These are phyloP conservation scores for Eriosoma lanigerum DNA, from an alignment of 1,140 invertebrate species.

Conservation along the genomic window DNA sequence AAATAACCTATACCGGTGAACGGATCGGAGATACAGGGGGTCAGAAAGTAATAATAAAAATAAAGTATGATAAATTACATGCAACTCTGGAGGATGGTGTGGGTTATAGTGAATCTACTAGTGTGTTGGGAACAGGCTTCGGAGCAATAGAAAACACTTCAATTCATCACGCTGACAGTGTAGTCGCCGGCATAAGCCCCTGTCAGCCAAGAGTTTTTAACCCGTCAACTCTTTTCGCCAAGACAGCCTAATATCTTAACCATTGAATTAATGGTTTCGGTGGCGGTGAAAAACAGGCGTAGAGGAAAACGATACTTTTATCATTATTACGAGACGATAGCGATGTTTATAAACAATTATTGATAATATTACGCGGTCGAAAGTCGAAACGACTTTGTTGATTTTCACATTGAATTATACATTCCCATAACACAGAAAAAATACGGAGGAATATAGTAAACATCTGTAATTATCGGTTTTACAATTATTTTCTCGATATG, in stretches of 20 bases:
- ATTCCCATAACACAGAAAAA: too few species aligned
- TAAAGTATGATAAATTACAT: constrained; percentile 51
- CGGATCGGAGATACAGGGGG: neutral
- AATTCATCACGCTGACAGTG: constrained; percentile 48
- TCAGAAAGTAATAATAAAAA: constrained; percentile 51
- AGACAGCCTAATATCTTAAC: constrained; percentile 48
- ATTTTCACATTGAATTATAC: neutral
- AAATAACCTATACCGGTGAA: neutral
- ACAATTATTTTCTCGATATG: too few species aligned
- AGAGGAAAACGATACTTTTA: constrained; percentile 15
- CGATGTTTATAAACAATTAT: neutral
- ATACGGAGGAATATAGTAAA: too few species aligned
- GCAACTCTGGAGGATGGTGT: constrained; percentile 4
- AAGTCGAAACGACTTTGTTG: neutral
- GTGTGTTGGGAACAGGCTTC: constrained; percentile 43
- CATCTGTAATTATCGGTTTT: too few species aligned
- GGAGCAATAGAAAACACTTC: constrained; percentile 47
- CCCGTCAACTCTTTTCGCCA: constrained; percentile 40
- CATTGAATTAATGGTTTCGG: constrained; percentile 39
- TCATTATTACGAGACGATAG: neutral
- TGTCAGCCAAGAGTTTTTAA: constrained; percentile 49
- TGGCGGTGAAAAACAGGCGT: neutral
- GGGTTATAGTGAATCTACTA: constrained; percentile 50
- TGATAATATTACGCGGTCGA: neutral
- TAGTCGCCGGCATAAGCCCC: constrained; percentile 33